Evolutionary conservation across 30 jellyfish, hydroid and myxozoan species (phyloP), one percentile per base, ranked within the genome.

Genomic region (Catostylus mosaicus): DNA sequence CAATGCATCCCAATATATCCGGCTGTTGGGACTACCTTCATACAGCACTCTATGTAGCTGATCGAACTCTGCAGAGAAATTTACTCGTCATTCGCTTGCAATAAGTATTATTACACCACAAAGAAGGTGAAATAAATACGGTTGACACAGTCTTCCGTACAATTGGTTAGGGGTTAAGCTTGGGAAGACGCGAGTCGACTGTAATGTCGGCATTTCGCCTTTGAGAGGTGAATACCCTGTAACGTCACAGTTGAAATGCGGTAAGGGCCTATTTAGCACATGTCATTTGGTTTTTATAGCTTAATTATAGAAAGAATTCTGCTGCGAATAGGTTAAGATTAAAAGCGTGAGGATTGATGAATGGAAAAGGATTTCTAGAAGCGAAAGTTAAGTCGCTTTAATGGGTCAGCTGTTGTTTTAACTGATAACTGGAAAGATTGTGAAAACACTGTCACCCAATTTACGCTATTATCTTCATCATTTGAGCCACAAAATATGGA

Each of bases 261-360:
- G 77, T 67, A 79, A 63, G 34, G 67, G 61, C 75, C 33, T 64
- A 79, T 63, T 63, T 62, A 79, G 30, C 89, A 79, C 89, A 62
- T 79, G 89, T 46, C 89, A 63, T 23, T 79, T 68, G 77, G 89
- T 63, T 69, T 79, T 64, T 60, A 64, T 79, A 79, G 89, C 89
- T 62, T 79, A 79, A 79, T 79, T 38, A 79, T 63, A 79, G 89
- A 36, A 78, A 8, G 64, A 56, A 33, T 27, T 78, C 89, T 62
- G 60, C 89, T 79, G 89, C 22, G 89, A 30, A 22, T 47, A 78
- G 89, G 67, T 79, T 57, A 46, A 33, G 89, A 65, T 79, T 64
- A 69, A 79, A 54, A 67, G 82, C 78, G 75, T 79, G 82, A n/a
- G 27, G 89, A 79, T 51, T 63, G 89, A 79, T 79, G 63, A 79